Base-by-base conservation (phyloP, 1,140 invertebrate genomes). In the Saccostrea glomerata region DNA sequence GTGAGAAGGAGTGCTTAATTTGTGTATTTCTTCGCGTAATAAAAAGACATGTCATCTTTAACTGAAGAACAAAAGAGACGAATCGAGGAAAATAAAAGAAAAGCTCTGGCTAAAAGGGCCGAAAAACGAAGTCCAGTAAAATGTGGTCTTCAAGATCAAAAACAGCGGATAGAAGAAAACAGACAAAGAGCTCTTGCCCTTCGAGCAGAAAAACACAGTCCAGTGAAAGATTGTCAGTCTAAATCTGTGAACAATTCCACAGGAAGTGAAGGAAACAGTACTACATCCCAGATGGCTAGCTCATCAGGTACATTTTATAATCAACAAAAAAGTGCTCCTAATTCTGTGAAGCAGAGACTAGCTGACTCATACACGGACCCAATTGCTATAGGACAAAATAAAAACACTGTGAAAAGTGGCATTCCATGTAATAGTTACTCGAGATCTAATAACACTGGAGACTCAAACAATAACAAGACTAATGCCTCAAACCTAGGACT, bases 21-120 rank as follows among this genome's bases (percentile, higher is more conserved):
- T 63, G 58, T 63, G 5, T 17, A 5, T 63, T 20, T 63, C 58
- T 63, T 17, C 15, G 6, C 2, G 58, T 17, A 6, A 20, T 20
- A 20, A n/a, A 6, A 30, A n/a, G 15, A 77, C 13, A 84, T 84
- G 82, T 84, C 82, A 54, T 47, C 82, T 23, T 90, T 96, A 30
- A 95, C 94, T 13, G 92, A 93, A 85, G 95, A 96, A 91, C 95
- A 96, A 86, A 91, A 90, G 54, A 90, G 89, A 66, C 91, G 92
- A 85, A 96, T 96, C 30, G 95, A 96, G 92, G 95, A 95, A 92
- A 96, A 96, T 90, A 93, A 94, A 54, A 89, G 84, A 23, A 94
- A 93, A 88, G 95, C 95, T 11, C 77, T 96, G 9, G 93, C 93
- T 70, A 94, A 91, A 89, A 90, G 94, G 89, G 94, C 94, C n/a